Base-by-base conservation (phyloP, 2,113 vertebrate genomes). In the Ictalurus punctatus region DNA sequence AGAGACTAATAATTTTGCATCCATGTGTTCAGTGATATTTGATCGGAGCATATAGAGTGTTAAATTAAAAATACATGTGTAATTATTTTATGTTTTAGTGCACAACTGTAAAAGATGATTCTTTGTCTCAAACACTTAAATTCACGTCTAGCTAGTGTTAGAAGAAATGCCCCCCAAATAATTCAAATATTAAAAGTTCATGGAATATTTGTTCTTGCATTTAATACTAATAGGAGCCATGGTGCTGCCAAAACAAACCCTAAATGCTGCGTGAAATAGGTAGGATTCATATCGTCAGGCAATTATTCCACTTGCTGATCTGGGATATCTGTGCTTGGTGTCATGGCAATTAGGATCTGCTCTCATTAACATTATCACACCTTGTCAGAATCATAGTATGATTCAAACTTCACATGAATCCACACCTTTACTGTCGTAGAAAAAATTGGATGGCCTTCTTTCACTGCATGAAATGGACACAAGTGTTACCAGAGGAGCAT, bases 351-450 rank as follows among this genome's bases (percentile, higher is more conserved):
- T 56, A 58, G 79, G 7, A 40, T 27, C n/a, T 71, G 23, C 65
- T 40, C 54, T 82, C 25, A 73, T 61, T 87, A 81, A 86, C 8
- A 48, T 23, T 23, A 86, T 80, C 79, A 59, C 25, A 34, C 78
- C 65, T 59, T 87, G 86, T 83, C 86, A 69, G 48, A 67, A 56
- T 82, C 34, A n/a, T 40, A 4, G 23, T 21, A 82, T 82, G 30
- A 87, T 48, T 34, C 65, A 88, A 34, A 69, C 52, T 44, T 88
- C 14, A 48, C 65, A 73, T 54, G 54, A 44, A 59, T 83, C 65
- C 78, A 88, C 61, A 67, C 63, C 34, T 73, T 84, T 40, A 34
- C 30, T 37, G 30, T 6, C 7, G 34, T 34, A 23, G 21, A 25
- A 83, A 37, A 63, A 40, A 83, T 27, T 83, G 34, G 12, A 65